A percentile compares a stretch with the other conserved stretches of the same genome.
phyloP scores from a whole-genome alignment of 2,113 vertebrate genomes.

The Zeus faber region DNA sequence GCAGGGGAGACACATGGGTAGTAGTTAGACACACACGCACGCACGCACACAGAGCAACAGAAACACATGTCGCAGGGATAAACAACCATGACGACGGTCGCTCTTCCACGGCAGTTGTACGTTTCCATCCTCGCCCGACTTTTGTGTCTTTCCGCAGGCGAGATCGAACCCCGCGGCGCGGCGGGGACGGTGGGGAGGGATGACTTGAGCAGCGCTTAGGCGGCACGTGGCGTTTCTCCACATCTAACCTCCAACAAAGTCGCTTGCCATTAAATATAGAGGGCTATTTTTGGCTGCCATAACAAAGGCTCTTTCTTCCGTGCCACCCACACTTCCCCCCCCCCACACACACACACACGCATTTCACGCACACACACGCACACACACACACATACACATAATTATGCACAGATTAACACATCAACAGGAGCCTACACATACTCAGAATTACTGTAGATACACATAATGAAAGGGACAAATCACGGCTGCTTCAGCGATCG shows the following conservation, averaged over 20 bases:
- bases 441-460: neutral
- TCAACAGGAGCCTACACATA: neutral
- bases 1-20: slow-evolving; percentile 5
- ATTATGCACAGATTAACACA: slow-evolving; percentile 9
- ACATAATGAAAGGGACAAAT: too few relatives aligned
- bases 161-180: too few relatives aligned
- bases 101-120: too few relatives aligned
- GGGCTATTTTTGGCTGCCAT: neutral
- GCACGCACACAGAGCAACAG: neutral
- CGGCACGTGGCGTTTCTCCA: neutral
- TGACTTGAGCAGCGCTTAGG: neutral
- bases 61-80: neutral
- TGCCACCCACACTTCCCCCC: neutral
- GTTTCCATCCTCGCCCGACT: too few relatives aligned
- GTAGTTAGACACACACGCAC: neutral
- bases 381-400: slow-evolving; percentile 8
- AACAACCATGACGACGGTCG: too few relatives aligned
- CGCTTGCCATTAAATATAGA: neutral
- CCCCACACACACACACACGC: slow-evolving; percentile 1
- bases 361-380: neutral
- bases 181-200: neutral
- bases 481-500: too few relatives aligned
- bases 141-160: too few relatives aligned
- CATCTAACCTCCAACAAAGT: neutral
- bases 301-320: neutral